Evolutionary conservation across 35 echinoderm and acorn worm species (phyloP).

Genomic region (Heliocidaris tuberculata): DNA sequence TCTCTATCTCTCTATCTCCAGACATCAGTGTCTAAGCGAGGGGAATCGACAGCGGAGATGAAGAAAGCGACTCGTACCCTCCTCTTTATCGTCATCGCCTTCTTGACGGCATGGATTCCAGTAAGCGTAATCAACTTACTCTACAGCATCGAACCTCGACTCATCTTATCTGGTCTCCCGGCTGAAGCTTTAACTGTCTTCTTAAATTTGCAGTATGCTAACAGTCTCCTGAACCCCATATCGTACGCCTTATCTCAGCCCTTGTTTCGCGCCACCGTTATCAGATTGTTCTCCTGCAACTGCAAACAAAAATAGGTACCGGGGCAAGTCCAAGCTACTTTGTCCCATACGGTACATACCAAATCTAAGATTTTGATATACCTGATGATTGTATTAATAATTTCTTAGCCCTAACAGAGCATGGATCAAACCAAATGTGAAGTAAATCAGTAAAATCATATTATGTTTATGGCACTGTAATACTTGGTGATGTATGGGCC

Average conservation of each 20-base stretch:
- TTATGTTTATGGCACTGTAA: too few relatives aligned
- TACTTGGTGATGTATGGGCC: too few relatives aligned
- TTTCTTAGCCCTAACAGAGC: too few relatives aligned
- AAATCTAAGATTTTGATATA: too few relatives aligned
- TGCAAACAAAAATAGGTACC: neutral
- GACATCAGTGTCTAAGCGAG: neutral
- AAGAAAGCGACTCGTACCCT: constrained; percentile 15
- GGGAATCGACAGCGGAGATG: neutral
- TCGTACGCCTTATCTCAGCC: neutral
- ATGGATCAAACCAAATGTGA: too few relatives aligned
- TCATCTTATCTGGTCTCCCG: neutral
- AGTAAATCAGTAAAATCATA: too few relatives aligned
- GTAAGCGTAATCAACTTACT: neutral
- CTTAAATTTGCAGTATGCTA: neutral
- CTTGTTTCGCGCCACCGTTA: neutral
- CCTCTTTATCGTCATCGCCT: neutral
- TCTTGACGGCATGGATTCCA: neutral
- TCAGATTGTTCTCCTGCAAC: neutral
- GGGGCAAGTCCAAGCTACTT: neutral
- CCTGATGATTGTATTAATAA: too few relatives aligned
- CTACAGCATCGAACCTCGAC: neutral
- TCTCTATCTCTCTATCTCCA: neutral
- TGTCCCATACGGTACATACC: neutral
- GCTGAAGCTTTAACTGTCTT: neutral
- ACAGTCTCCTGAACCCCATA: neutral